Conservation (phyloP, 2,113 vertebrate genomes). For the Eidolon helvum region DNA sequence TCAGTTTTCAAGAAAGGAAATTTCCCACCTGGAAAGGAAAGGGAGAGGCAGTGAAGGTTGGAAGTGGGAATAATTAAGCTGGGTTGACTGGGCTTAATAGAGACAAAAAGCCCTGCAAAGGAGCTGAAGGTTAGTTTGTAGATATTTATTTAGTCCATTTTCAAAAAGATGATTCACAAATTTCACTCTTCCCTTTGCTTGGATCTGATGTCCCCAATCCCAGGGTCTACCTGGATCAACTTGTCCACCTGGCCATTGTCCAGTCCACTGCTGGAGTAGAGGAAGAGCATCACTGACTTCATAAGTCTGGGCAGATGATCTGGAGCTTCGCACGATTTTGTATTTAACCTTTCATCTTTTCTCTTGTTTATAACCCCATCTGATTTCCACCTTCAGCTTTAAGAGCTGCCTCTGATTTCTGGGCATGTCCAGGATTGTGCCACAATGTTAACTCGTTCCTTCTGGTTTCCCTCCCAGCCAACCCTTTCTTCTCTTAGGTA, state of each 20-base stretch:
- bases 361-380: not conserved
- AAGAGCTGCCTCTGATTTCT: not conserved
- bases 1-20: not conserved
- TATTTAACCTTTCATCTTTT: not conserved
- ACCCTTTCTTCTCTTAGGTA: not conserved
- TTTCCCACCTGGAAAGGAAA: not conserved
- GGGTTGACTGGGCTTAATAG: not conserved
- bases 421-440: not conserved
- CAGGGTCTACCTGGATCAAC: not conserved
- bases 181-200: not conserved
- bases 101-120: not conserved
- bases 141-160: not conserved
- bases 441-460: accelerated
- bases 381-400: not conserved
- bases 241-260: not conserved
- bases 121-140: not conserved
- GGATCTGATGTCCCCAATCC: not conserved
- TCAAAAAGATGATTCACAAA: not conserved
- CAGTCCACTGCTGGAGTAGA: not conserved
- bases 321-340: not conserved
- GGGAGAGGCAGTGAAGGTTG: not conserved
- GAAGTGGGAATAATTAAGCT: not conserved
- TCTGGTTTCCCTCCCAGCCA: accelerated
- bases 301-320: not conserved
- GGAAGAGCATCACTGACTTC: not conserved